phyloP scores from a whole-genome alignment of 1,140 invertebrate species.

The Cyclargus thomasi region DNA sequence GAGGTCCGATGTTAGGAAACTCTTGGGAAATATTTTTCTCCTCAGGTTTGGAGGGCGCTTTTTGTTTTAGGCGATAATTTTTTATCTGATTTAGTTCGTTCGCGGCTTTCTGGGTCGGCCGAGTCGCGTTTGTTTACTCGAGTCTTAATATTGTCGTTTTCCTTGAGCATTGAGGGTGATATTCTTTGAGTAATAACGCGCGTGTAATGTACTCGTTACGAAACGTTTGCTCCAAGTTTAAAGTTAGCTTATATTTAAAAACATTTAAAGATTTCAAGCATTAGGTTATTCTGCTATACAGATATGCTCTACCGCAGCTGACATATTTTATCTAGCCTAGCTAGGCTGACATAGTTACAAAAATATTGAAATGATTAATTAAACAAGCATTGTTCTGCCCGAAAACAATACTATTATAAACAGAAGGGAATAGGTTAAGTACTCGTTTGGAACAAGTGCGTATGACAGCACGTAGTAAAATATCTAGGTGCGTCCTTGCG shows the following conservation, averaged over 20 bases:
- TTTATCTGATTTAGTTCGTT: slow-evolving; percentile 45
- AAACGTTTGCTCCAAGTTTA: slow-evolving; percentile 1
- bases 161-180: slow-evolving; percentile 15
- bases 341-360: background rate
- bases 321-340: too few relatives aligned
- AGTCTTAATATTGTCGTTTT: slow-evolving; percentile 17
- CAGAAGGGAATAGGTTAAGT: background rate
- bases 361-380: too few relatives aligned
- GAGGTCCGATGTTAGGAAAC: slow-evolving; percentile 63
- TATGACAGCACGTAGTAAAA: slow-evolving; percentile 5
- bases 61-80: slow-evolving; percentile 54
- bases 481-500: slow-evolving; percentile 19
- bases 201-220: background rate
- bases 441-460: background rate
- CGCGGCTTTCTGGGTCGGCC: slow-evolving; percentile 45
- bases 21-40: slow-evolving; percentile 72
- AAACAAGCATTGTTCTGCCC: too few relatives aligned
- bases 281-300: background rate
- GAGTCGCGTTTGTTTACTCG: slow-evolving; percentile 25
- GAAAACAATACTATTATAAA: background rate
- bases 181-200: slow-evolving; percentile 13
- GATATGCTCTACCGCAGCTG: too few relatives aligned
- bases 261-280: background rate
- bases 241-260: background rate
- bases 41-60: slow-evolving; percentile 67